These are phyloP conservation scores for Cisticola juncidis DNA, from an alignment of 2,113 vertebrate species.

Conservation along the genomic window DNA sequence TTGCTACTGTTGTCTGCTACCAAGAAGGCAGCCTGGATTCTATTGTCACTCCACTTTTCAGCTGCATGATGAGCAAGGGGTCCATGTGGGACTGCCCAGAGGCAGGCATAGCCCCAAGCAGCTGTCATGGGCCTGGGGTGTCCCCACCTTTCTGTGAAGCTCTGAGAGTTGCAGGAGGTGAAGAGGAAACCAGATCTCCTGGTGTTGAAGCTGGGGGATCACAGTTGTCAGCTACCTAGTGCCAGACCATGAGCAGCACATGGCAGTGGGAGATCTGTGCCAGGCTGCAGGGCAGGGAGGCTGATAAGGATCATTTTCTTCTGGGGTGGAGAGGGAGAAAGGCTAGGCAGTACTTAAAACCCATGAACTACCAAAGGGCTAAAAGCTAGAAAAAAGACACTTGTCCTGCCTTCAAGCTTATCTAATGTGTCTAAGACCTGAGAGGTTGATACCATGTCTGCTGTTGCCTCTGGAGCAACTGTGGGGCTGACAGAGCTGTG, in stretches of 20 bases:
- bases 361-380: not conserved
- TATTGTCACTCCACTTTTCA: not conserved
- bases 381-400: not conserved
- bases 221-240: too few relatives aligned
- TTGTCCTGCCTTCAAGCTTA: not conserved
- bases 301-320: not conserved
- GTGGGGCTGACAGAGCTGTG: not conserved
- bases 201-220: not conserved
- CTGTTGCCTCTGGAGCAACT: not conserved
- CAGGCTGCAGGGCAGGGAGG: not conserved
- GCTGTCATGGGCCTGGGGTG: fast-evolving
- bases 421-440: not conserved
- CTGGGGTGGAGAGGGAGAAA: not conserved
- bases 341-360: not conserved
- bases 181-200: not conserved
- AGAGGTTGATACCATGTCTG: not conserved
- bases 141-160: not conserved
- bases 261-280: not conserved
- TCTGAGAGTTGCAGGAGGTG: not conserved
- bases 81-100: fast-evolving
- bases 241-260: fast-evolving
- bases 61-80: not conserved
- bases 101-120: not conserved
- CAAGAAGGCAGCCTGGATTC: not conserved
- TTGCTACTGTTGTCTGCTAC: not conserved